Conservation (phyloP, 2,797 vertebrate species). For the Brotula barbata region DNA sequence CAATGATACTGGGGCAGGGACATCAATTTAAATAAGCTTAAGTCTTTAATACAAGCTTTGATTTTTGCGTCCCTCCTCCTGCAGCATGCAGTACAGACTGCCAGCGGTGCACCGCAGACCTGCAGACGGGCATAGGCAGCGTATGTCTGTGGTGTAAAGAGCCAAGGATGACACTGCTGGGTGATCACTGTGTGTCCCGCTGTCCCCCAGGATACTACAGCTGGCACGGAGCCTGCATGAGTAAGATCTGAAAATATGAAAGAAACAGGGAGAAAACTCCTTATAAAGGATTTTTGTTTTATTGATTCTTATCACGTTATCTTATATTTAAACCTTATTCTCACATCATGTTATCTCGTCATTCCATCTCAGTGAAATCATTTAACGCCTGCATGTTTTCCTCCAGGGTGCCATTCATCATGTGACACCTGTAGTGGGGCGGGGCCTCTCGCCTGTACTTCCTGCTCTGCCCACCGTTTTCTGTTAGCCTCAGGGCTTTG, state of each 20-base stretch:
- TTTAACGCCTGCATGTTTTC: background rate
- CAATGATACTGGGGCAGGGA: no score
- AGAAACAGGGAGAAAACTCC: background rate
- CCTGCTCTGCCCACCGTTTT: conserved; percentile 76
- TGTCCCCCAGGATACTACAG: conserved; percentile 81
- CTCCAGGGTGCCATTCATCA: conserved; percentile 88
- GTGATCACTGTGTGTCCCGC: conserved; percentile 81
- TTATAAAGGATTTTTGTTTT: no score
- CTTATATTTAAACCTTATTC: no score
- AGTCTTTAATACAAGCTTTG: background rate
- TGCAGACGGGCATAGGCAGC: conserved; percentile 75
- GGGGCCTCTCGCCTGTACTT: conserved; percentile 83
- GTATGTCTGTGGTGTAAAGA: conserved; percentile 86
- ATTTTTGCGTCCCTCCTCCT: conserved; percentile 7
- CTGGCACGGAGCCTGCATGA: conserved; percentile 78
- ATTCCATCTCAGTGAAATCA: no score
- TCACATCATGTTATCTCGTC: no score
- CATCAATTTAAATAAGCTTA: no score
- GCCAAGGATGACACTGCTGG: conserved; percentile 77
- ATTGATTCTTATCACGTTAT: no score
- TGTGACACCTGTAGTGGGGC: conserved; percentile 82
- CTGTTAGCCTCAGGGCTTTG: conserved; percentile 83
- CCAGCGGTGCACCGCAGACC: conserved; percentile 83
- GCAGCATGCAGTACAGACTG: conserved; percentile 88
- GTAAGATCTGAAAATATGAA: conserved; percentile 45